A percentile compares a stretch with the other conserved stretches of the same genome.
Evolutionary conservation across 2,113 vertebrate species (phyloP).

Genomic region (Hystrix brachyura): DNA sequence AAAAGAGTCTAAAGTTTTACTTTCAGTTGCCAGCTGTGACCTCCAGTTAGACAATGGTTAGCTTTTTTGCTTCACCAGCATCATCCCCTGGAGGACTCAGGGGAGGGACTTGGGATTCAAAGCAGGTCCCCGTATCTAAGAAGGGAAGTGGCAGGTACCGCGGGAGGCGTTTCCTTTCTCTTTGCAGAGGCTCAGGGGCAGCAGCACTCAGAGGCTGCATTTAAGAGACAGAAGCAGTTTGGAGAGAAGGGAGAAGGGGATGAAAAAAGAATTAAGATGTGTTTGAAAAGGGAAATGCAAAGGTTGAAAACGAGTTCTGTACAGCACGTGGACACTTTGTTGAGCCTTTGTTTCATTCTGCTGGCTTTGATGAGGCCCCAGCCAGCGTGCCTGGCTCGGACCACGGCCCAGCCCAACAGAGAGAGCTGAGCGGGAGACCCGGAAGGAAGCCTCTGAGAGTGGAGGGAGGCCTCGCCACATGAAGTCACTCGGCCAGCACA

Average conservation of each 20-base stretch:
- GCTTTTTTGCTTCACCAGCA: neutral
- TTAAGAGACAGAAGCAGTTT: neutral
- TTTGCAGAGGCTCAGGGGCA: neutral
- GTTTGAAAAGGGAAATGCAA: neutral
- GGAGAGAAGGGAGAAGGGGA: neutral
- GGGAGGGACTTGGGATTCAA: neutral
- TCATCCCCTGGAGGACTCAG: neutral
- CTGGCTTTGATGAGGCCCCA: neutral
- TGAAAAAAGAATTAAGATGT: neutral
- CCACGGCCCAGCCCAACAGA: rapidly evolving
- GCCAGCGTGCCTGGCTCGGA: neutral
- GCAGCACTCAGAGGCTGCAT: neutral
- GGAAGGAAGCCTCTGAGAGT: rapidly evolving
- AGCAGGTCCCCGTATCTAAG: neutral
- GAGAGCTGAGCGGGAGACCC: neutral
- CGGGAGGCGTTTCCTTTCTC: rapidly evolving
- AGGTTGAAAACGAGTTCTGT: neutral
- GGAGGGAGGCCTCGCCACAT: rapidly evolving
- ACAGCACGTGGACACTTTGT: neutral
- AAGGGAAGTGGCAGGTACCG: rapidly evolving
- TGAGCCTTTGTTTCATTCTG: neutral
- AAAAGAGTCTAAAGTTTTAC: neutral
- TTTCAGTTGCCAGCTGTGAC: neutral
- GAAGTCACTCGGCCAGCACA: too few species aligned
- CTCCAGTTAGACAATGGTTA: neutral